Base-by-base conservation (phyloP, 2,113 vertebrate genomes). In the Myrmophylax atrothorax region DNA sequence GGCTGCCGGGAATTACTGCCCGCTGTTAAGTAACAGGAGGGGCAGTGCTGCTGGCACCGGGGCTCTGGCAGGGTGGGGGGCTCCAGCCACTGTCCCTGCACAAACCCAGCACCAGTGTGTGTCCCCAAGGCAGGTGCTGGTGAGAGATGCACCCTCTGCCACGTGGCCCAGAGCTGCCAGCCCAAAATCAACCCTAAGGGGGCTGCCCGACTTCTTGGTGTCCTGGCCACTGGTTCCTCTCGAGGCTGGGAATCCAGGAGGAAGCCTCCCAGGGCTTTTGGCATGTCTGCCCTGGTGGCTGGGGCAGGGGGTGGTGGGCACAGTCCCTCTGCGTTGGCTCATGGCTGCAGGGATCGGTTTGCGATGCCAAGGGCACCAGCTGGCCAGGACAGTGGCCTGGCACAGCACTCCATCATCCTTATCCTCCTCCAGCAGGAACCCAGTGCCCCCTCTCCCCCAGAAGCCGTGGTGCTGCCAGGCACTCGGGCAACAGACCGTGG, bases 291-390 rank as follows among this genome's bases (percentile, higher is more conserved):
- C 3, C 28, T 1, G 0, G 38, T 1, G 13, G 60, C 23, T 60
- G 20, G 35, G 14, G 20, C 84, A 55, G 58, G 12, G 4, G 1
- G 8, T 12, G 40, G 8, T 8, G 31, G 29, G 31, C 8, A 8
- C 14, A 1, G 16, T 10, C 42, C 7, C 7, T 62, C 6, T 19
- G 53, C 0, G 0, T 2, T 35, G 18, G 26, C 26, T 67, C 12
- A 3, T 14, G 50, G 72, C 68, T 74, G 70, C 35, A 79, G 37
- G 55, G 47, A 8, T 5, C 3, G 0, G 35, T 18, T 40, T 0
- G 1, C 17, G 63, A 10, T 86, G 68, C 50, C 26, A 11, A 49
- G 58, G 24, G 44, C 5, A 7, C 35, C 49, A 28, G 37, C 7
- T 5, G 33, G 80, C 14, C 17, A 7, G 62, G 44, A 83, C 14